Base-by-base conservation (phyloP, 2,797 vertebrate genomes). In the Lithobates sylvaticus region DNA sequence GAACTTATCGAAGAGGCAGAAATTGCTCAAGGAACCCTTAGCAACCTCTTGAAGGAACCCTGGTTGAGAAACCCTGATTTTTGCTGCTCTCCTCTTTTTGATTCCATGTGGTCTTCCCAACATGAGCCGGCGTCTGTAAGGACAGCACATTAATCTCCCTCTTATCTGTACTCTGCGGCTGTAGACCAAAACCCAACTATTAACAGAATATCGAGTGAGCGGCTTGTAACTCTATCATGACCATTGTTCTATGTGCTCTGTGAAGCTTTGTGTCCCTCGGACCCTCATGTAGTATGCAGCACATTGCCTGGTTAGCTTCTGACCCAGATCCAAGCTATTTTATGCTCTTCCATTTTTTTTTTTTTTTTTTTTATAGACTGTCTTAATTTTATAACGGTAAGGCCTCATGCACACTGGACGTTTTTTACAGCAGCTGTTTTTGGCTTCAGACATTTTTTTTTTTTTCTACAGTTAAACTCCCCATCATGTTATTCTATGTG, bases 331-430 rank as follows among this genome's bases (percentile, higher is more conserved):
- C n/a, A n/a, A n/a, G 0, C 21, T 90, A 79, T 87, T 79, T 36
- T 82, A 88, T 65, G n/a, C n/a, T 76, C 88, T 34, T 69, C 88
- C 10, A 8, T 39, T 69, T 86, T 71, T 88, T 71, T 89, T 39
- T 39, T 39, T 69, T 86, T 71, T 88, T 71, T 50, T 12, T 39
- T 78, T 65, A 32, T 64, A 47, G 15, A 29, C 76, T 68, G 76
- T 47, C 84, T 88, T 54, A 18, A 90, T 89, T 89, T 89, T 86
- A 84, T 77, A 75, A 77, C 81, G 39, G 83, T 10, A n/a, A 29
- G 29, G 29, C 29, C 29, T 29, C 29, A 29, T 29, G 29, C 29
- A 29, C 29, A 29, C 29, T 29, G 29, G 29, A 29, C 29, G 2
- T 29, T 29, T 29, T 29, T 29, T 29, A 29, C 29, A 29, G 29